Evolutionary conservation across 1,140 invertebrate species (phyloP), one percentile per base, ranked within the genome.

Genomic region (Oedothorax gibbosus): DNA sequence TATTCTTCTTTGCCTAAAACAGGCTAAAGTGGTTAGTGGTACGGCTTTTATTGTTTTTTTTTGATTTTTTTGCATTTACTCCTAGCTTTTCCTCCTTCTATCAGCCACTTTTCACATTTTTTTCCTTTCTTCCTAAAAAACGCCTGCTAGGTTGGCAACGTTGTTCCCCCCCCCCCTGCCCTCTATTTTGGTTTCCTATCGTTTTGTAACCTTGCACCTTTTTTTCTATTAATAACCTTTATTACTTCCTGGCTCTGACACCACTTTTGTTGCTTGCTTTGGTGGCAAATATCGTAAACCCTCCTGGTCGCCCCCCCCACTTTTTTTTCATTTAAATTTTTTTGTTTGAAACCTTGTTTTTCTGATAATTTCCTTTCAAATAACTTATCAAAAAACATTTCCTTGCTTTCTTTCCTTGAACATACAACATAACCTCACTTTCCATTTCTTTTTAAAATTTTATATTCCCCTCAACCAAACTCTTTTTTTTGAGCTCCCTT

Each of bases 341-440:
- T 20, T 9, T n/a, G n/a, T n/a, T n/a, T n/a, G n/a, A n/a, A n/a
- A n/a, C 68, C 9, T 2, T 71, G 14, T 9, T 71, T 53, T 15
- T 15, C 51, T 71, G 12, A 71, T 18, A 15, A 5, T 71, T n/a
- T n/a, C n/a, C 20, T 71, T 71, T 71, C 68, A 14, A 50, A 14
- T 71, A 20, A 71, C 12, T 53, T 71, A 49, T 71, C 68, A 15
- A 71, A 49, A 15, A 71, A 11, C 51, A 15, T 20, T 71, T 71
- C 20, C 68, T 53, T n/a, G n/a, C 35, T 53, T 53, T 50, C 35
- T 53, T 71, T 15, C 51, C 20, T n/a, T n/a, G n/a, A 53, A 71
- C 14, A 15, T 71, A 15, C 20, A 8, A 12, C 68, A 50, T 71
- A 20, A 60, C 57, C 12, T 60, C n/a, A n/a, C n/a, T 60, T n/a